Percentiles rank a stretch among this genome's conserved stretches.
These are phyloP conservation scores for Crypturellus undulatus DNA, from an alignment of 2,113 vertebrate species.

Conservation along the genomic window DNA sequence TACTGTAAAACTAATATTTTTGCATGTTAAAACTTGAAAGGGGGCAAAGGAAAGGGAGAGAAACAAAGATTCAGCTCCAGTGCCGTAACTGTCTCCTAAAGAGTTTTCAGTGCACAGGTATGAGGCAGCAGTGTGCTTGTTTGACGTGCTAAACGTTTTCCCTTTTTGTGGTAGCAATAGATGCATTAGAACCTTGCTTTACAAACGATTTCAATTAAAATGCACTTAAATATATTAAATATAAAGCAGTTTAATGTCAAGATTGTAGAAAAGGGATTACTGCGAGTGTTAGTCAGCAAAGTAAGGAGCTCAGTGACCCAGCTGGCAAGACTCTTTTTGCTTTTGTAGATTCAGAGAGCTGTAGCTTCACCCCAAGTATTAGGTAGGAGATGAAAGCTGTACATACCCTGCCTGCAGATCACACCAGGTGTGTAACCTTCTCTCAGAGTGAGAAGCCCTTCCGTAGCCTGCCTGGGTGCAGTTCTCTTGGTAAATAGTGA, in stretches of 20 bases:
- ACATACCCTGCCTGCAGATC: neutral
- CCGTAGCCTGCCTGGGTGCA: neutral
- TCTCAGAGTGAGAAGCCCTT: neutral
- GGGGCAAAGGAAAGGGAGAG: neutral
- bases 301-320: neutral
- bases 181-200: neutral
- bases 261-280: neutral
- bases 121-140: neutral
- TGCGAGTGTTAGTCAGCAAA: neutral
- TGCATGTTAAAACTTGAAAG: neutral
- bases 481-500: neutral
- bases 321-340: neutral
- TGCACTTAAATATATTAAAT: neutral
- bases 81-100: neutral
- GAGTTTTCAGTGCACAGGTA: neutral
- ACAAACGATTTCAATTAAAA: neutral
- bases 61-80: neutral
- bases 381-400: neutral
- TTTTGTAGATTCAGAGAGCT: neutral
- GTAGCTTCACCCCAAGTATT: rapidly evolving
- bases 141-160: neutral
- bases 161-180: neutral
- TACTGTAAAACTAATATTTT: neutral
- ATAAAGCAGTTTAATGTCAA: neutral
- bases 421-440: neutral